These are phyloP conservation scores for Chironomus tentans DNA, from an alignment of 2,888 invertebrate genomes.

Conservation along the genomic window DNA sequence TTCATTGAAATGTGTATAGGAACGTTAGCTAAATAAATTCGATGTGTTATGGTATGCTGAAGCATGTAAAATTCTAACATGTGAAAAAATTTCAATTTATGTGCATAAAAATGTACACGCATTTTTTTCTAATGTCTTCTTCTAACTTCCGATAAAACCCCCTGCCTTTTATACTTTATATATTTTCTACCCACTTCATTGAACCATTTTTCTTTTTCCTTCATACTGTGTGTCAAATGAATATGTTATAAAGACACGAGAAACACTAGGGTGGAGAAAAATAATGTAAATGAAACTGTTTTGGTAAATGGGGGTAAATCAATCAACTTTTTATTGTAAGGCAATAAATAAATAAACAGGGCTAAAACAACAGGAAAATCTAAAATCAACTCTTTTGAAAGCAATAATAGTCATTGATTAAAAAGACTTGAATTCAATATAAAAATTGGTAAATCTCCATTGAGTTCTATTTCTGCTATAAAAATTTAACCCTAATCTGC, in stretches of 20 bases:
- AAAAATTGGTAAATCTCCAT: too few relatives aligned
- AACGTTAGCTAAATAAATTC: neutral
- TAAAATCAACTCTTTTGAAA: neutral
- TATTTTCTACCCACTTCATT: too few relatives aligned
- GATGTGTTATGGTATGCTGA: neutral
- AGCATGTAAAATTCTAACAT: too few relatives aligned
- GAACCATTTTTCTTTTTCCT: neutral
- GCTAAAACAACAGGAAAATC: neutral
- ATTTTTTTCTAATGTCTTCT: neutral
- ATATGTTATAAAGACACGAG: neutral
- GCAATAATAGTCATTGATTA: neutral
- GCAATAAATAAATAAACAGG: conserved; percentile 20
- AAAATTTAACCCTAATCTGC: too few relatives aligned
- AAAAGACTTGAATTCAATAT: too few relatives aligned
- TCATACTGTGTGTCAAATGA: neutral
- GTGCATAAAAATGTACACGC: conserved; percentile 14
- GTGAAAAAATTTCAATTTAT: neutral
- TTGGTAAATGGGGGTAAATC: conserved; percentile 18
- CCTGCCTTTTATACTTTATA: too few relatives aligned
- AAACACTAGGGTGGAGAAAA: neutral
- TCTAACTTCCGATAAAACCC: too few relatives aligned
- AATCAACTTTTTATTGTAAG: conserved; percentile 17
- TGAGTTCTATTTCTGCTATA: too few relatives aligned
- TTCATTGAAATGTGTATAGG: neutral
- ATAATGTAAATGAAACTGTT: neutral